Conservation (phyloP, 2,797 vertebrate species). For the Poeciliopsis infans region DNA sequence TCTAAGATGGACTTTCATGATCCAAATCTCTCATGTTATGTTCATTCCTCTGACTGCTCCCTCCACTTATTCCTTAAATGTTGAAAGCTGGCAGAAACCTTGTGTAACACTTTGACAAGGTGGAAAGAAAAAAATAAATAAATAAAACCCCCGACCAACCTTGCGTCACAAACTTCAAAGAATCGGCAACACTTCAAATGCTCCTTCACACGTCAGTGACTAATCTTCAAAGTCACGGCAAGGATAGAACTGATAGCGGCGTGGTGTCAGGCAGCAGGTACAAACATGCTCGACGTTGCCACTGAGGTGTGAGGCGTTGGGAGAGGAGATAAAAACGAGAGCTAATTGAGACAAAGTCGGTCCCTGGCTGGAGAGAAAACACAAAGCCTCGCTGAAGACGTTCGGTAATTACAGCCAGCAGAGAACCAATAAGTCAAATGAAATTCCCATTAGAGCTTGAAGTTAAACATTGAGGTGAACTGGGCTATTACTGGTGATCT, state of each 20-base stretch:
- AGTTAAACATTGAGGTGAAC: slow-evolving; percentile 63
- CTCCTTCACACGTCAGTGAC: slow-evolving; percentile 64
- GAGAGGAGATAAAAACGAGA: slow-evolving; percentile 61
- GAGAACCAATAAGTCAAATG: slow-evolving; percentile 68
- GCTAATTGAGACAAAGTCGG: slow-evolving; percentile 80
- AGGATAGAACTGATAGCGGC: slow-evolving; percentile 66
- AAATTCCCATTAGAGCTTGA: slow-evolving; percentile 60
- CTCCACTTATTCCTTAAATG: slow-evolving; percentile 52
- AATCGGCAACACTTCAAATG: slow-evolving; percentile 67
- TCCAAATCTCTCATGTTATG: slow-evolving; percentile 62
- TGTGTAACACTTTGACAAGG: slow-evolving; percentile 43
- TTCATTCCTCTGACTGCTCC: slow-evolving; percentile 43
- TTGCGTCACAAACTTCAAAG: slow-evolving; percentile 64
- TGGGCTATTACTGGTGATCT: slow-evolving; percentile 50
- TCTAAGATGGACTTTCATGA: slow-evolving; percentile 61
- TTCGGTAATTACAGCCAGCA: slow-evolving; percentile 72
- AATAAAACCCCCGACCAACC: slow-evolving; percentile 12
- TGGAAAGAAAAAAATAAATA: slow-evolving; percentile 7
- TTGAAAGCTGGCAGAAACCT: slow-evolving; percentile 67
- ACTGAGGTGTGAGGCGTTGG: slow-evolving; percentile 60
- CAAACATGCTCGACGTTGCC: slow-evolving; percentile 63
- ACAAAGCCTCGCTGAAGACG: slow-evolving; percentile 62
- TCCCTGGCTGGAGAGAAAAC: slow-evolving; percentile 55
- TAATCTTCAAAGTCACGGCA: slow-evolving; percentile 73
- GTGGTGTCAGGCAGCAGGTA: slow-evolving; percentile 58